phyloP scores from a whole-genome alignment of 2,113 vertebrate genomes.

The Eolophus roseicapilla region DNA sequence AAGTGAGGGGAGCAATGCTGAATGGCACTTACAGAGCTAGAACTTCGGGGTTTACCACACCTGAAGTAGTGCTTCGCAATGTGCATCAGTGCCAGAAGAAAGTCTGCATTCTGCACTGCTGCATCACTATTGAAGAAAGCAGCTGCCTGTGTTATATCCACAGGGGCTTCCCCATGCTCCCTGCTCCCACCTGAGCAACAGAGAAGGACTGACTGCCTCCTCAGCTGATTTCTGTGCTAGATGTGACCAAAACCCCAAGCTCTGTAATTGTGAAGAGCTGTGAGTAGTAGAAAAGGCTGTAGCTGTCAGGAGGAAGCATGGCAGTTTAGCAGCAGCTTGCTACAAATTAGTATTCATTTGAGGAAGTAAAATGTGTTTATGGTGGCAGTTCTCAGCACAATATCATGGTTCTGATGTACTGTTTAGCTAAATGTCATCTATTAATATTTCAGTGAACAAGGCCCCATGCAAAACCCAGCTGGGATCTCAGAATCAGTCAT shows the following conservation, averaged over 20 bases:
- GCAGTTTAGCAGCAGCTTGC: not conserved
- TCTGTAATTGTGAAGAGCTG: not conserved
- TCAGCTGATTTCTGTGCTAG: not conserved
- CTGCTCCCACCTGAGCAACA: not conserved
- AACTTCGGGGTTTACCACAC: not conserved
- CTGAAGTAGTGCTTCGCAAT: not conserved
- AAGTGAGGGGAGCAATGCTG: not conserved
- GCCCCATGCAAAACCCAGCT: constrained; percentile 12
- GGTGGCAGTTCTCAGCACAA: not conserved
- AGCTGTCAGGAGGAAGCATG: not conserved
- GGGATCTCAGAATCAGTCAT: constrained; percentile 4
- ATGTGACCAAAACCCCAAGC: not conserved
- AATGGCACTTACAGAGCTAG: not conserved
- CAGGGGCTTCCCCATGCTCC: not conserved
- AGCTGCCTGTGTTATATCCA: not conserved
- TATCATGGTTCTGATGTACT: constrained; percentile 1
- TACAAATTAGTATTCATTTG: not conserved
- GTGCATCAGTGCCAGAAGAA: not conserved
- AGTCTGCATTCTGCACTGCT: not conserved
- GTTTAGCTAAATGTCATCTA: constrained; percentile 41
- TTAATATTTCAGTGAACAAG: constrained; percentile 55
- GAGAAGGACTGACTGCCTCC: not conserved
- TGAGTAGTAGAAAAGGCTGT: not conserved
- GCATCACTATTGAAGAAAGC: not conserved
- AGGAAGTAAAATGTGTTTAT: not conserved